Evolutionary conservation across 2,797 vertebrate species (phyloP), one percentile per base, ranked within the genome.

Genomic region (Tenualosa thibaudeaui): DNA sequence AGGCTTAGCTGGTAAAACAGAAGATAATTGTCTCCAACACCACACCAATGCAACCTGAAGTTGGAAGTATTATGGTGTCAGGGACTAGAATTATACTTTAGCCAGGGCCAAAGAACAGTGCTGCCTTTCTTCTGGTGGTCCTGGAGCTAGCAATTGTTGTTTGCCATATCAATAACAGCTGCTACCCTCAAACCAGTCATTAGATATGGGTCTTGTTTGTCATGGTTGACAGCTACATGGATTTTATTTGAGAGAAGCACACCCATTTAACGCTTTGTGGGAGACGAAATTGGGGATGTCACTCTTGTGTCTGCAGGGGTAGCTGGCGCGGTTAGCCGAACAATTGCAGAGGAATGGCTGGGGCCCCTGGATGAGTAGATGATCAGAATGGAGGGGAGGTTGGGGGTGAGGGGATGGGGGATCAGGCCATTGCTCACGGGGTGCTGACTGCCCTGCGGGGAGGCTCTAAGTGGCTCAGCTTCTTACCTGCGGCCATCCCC

Each of bases 191-290:
- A 75, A 40, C 31, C 68, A 43, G 68, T 75, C 68, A 75, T 75
- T 75, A 75, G 68, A 75, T 40, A 75, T 75, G 68, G 68, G 68
- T 75, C 68, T 75, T 75, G 68, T 75, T 75, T 75, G 68, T 75
- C 13, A 40, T 75, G 68, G 31, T 43, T 75, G 68, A 75, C 68
- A 75, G 68, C 68, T 15, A 37, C 68, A 75, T 75, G 19, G 68
- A 75, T 31, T 75, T 75, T 75, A 75, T 75, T 75, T 43, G 68
- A 43, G 31, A 31, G 6, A 15, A 40, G 68, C 15, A 37, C 68
- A 19, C 26, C 68, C 68, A 75, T 75, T 75, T 75, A 75, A 75
- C 68, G 68, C 68, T 75, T 75, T 75, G 68, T 40, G 68, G 68
- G 31, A 75, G 68, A 75, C 15, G 68, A 75, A 75, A 75, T 75